These are phyloP conservation scores for Conus ventricosus DNA, from an alignment of 1,140 invertebrate genomes.

Conservation along the genomic window DNA sequence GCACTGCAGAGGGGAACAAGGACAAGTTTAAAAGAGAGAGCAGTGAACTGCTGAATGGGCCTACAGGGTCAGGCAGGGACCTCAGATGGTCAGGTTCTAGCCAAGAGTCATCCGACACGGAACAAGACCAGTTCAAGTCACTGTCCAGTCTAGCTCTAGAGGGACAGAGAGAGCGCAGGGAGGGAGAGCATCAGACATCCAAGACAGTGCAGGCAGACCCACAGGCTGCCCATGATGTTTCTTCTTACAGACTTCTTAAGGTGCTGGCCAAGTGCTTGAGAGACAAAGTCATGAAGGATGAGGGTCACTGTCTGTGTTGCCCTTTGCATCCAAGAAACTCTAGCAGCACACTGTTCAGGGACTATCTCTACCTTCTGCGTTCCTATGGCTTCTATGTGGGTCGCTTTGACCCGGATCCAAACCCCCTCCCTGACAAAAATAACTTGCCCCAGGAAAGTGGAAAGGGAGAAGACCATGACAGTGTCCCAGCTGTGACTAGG, in stretches of 20 bases:
- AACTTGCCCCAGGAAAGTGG: no score
- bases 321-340: constrained; percentile 4
- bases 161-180: background rate
- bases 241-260: background rate
- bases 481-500: background rate
- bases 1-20: background rate
- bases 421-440: background rate
- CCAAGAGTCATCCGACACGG: background rate
- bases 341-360: background rate
- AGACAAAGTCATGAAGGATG: background rate
- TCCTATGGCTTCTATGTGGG: constrained; percentile 27
- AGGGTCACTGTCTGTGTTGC: constrained; percentile 31
- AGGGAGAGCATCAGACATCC: background rate
- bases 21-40: background rate
- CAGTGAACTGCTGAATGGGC: no score
- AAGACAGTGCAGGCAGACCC: no score
- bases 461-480: background rate
- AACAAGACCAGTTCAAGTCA: background rate
- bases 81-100: background rate
- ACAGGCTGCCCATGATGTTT: no score
- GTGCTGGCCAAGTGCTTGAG: background rate
- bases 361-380: constrained; percentile 33
- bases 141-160: background rate
- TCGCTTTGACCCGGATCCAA: constrained; percentile 6
- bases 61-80: no score